Conservation (phyloP, 2,797 vertebrate genomes). For the Eleutherodactylus coqui region DNA sequence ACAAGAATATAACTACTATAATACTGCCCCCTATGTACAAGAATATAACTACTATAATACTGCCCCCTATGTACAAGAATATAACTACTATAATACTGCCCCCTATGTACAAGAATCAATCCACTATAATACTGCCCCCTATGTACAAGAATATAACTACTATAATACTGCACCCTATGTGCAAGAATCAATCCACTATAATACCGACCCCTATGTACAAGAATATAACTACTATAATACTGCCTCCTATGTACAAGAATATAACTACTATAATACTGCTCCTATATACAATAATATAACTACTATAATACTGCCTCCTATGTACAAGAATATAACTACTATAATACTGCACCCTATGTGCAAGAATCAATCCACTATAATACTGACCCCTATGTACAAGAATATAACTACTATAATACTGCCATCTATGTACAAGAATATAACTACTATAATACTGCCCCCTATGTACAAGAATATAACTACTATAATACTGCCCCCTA, state of each 20-base stretch:
- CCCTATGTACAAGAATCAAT: background rate
- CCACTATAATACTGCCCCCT: slow-evolving; percentile 7
- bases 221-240: slow-evolving; percentile 19
- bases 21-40: background rate
- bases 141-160: slow-evolving; percentile 6
- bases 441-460: background rate
- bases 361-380: slow-evolving; percentile 2
- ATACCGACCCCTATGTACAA: background rate
- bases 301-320: slow-evolving; percentile 4
- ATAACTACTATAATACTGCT: slow-evolving; percentile 7
- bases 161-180: background rate
- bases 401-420: slow-evolving; percentile 17
- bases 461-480: background rate
- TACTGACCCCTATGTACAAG: background rate
- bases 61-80: background rate
- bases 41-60: slow-evolving; percentile 6
- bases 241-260: background rate
- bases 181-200: slow-evolving; percentile 3
- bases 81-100: slow-evolving; percentile 11
- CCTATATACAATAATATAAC: slow-evolving; percentile 15
- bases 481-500: background rate
- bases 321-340: slow-evolving; percentile 9
- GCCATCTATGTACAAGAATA: background rate
- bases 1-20: too few relatives aligned
- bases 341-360: background rate